phyloP scores from a whole-genome alignment of 2,113 vertebrate species.

The Phylloscopus trochilus region DNA sequence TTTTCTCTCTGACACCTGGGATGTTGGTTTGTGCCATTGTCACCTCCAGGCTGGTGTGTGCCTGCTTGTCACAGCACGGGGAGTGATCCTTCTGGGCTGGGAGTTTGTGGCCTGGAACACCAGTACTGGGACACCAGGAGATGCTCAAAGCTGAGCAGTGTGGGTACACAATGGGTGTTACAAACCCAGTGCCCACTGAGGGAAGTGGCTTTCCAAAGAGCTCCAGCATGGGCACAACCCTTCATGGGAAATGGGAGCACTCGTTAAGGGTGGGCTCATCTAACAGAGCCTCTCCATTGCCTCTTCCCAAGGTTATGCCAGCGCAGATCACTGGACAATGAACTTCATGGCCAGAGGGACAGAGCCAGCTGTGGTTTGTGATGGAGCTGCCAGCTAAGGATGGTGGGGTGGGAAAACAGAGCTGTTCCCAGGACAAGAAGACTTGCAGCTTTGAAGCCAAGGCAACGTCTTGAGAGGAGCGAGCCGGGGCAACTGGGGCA shows the following conservation, averaged over 20 bases:
- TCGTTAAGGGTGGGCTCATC: background rate
- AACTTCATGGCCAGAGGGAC: constrained; percentile 67
- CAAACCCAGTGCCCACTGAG: background rate
- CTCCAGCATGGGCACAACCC: background rate
- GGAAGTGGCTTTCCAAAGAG: background rate
- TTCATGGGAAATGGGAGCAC: background rate
- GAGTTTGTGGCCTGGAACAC: background rate
- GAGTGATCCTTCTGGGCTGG: background rate
- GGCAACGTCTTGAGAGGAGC: background rate
- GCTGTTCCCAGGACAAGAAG: background rate
- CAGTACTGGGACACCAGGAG: background rate
- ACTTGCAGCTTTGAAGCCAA: constrained; percentile 40
- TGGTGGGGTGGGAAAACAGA: background rate
- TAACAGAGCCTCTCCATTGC: background rate
- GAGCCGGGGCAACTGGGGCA: constrained; percentile 25
- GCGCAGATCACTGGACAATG: constrained; percentile 62
- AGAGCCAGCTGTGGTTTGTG: constrained; percentile 69
- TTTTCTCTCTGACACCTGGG: background rate
- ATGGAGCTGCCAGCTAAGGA: constrained; percentile 69
- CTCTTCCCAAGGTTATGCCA: constrained; percentile 68
- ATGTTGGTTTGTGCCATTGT: background rate
- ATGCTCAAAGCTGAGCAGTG: background rate
- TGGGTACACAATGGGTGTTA: background rate
- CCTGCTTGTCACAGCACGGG: background rate
- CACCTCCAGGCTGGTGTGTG: background rate